A percentile compares a stretch with the other conserved stretches of the same genome.
These are phyloP conservation scores for Sympetrum striolatum DNA, from an alignment of 2,888 invertebrate species.

Conservation along the genomic window DNA sequence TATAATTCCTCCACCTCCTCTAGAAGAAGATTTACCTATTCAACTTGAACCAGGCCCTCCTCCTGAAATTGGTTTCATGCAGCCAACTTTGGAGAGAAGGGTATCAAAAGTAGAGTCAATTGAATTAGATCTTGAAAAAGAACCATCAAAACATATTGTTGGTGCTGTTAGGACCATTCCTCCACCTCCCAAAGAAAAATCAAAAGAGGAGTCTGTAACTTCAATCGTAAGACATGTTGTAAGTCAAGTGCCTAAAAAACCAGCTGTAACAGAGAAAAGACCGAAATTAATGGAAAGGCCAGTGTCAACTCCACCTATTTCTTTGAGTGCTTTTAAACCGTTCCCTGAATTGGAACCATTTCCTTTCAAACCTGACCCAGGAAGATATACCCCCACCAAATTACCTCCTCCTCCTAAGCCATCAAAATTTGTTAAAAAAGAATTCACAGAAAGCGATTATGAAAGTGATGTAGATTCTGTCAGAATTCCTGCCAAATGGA, in stretches of 20 bases:
- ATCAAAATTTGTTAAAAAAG: conserved; percentile 65
- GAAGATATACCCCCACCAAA: conserved; percentile 55
- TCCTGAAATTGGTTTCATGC: conserved; percentile 68
- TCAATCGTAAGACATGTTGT: neutral
- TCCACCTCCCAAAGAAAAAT: conserved; percentile 54
- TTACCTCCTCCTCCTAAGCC: conserved; percentile 66
- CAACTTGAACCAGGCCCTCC: conserved; percentile 71
- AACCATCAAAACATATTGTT: conserved; percentile 64
- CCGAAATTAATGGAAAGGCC: conserved; percentile 44
- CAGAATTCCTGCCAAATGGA: conserved; percentile 62
- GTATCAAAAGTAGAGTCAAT: conserved; percentile 64
- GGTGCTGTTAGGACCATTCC: conserved; percentile 66
- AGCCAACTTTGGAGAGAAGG: conserved; percentile 59
- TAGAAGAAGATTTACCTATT: conserved; percentile 52
- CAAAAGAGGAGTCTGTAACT: conserved; percentile 49
- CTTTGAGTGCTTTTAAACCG: conserved; percentile 56
- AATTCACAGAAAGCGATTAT: conserved; percentile 70
- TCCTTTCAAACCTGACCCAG: conserved; percentile 61
- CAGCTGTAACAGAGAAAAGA: conserved; percentile 48
- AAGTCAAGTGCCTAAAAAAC: conserved; percentile 52
- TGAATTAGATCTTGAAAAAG: conserved; percentile 64
- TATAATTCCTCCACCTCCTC: conserved; percentile 45
- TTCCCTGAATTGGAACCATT: conserved; percentile 62
- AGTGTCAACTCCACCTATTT: conserved; percentile 18
- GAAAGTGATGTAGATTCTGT: conserved; percentile 70